Evolutionary conservation across 2,113 vertebrate species (phyloP).

Genomic region (Myiopsitta monachus): DNA sequence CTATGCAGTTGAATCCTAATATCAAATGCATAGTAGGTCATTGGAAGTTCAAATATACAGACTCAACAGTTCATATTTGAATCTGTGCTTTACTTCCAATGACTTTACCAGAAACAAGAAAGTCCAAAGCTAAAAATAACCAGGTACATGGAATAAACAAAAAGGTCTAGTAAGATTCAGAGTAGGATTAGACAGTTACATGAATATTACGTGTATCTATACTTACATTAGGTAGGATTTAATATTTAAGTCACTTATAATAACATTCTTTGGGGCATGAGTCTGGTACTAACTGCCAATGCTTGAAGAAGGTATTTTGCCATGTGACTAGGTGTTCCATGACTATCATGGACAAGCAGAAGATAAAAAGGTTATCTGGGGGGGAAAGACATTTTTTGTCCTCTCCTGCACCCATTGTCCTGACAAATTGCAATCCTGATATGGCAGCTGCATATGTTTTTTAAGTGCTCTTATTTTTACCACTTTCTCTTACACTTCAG

Average conservation of each 20-base stretch:
- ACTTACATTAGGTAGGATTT: not conserved
- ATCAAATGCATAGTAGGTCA: not conserved
- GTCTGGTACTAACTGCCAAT: not conserved
- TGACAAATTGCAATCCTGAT: not conserved
- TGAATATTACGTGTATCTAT: not conserved
- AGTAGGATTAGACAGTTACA: not conserved
- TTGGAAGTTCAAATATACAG: not conserved
- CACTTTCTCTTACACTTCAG: not conserved
- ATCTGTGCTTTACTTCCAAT: not conserved
- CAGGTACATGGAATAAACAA: not conserved
- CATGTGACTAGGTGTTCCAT: not conserved
- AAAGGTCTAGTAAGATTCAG: not conserved
- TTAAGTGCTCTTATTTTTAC: not conserved
- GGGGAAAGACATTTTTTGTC: not conserved
- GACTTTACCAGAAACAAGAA: not conserved
- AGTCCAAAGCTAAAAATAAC: not conserved
- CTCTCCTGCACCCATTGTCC: not conserved
- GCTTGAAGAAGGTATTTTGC: not conserved
- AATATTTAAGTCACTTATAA: not conserved
- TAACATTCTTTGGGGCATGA: not conserved
- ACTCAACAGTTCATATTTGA: not conserved
- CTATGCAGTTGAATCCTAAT: not conserved
- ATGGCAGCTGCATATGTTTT: not conserved
- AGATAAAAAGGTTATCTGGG: too few relatives aligned
- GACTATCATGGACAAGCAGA: not conserved